Evolutionary conservation across 2,113 vertebrate species (phyloP).

Genomic region (Protobothrops mucrosquamatus): DNA sequence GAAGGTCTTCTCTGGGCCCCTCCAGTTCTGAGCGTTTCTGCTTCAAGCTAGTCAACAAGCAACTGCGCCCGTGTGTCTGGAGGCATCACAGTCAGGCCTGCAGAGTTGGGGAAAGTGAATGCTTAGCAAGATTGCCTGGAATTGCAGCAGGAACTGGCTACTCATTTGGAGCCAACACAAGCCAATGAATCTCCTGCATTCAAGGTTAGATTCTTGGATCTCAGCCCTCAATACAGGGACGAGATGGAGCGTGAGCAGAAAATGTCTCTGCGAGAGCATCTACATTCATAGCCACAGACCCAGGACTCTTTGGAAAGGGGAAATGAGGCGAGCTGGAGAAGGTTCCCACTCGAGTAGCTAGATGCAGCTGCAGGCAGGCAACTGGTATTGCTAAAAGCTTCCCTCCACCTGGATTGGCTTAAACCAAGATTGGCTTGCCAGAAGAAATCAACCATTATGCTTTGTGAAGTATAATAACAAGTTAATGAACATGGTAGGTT

Average conservation of each 20-base stretch:
- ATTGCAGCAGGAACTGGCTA: background rate
- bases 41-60: background rate
- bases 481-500: background rate
- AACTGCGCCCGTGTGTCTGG: background rate
- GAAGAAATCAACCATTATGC: background rate
- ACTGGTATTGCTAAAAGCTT: background rate
- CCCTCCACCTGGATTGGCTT: background rate
- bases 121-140: background rate
- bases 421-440: accelerated
- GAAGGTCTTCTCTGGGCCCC: background rate
- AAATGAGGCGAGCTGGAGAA: slow-evolving; percentile 39
- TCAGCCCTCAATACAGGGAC: background rate
- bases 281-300: background rate
- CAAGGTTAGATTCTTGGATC: background rate
- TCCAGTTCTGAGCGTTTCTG: background rate
- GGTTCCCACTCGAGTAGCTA: slow-evolving; percentile 46
- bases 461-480: background rate
- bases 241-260: slow-evolving; percentile 18
- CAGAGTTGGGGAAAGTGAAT: too few species aligned
- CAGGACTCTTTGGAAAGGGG: background rate
- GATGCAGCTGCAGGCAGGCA: slow-evolving; percentile 45
- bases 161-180: slow-evolving; percentile 14
- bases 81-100: background rate
- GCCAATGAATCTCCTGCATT: background rate
- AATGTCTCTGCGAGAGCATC: background rate